Conservation (phyloP, 2,113 vertebrate species). For the Corythaixoides concolor region DNA sequence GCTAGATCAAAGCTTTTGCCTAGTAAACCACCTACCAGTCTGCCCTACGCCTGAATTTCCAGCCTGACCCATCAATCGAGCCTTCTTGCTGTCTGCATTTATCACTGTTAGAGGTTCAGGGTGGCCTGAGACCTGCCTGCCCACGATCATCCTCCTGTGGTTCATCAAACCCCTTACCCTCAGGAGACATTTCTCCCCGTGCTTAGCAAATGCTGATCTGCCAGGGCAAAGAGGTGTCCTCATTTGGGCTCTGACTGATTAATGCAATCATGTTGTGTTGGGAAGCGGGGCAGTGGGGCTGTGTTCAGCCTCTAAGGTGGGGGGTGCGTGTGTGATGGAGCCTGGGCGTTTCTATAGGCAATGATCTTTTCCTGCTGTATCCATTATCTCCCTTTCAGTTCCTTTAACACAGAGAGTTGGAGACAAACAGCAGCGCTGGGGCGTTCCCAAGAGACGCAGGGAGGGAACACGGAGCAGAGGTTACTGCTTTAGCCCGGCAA, state of each 20-base stretch:
- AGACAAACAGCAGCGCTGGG: background rate
- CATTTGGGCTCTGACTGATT: background rate
- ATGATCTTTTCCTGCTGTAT: background rate
- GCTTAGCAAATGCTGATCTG: background rate
- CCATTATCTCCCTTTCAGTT: background rate
- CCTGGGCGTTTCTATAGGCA: background rate
- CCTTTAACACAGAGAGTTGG: background rate
- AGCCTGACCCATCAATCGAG: background rate
- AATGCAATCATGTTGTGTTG: rapidly evolving
- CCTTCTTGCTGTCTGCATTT: background rate
- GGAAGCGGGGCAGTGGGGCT: background rate
- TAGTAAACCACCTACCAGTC: background rate
- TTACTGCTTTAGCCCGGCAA: background rate
- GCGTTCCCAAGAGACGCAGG: rapidly evolving
- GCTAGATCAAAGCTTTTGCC: background rate
- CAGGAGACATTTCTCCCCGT: background rate
- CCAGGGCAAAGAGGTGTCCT: rapidly evolving
- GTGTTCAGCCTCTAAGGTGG: background rate
- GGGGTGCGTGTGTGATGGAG: background rate
- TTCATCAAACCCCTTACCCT: background rate
- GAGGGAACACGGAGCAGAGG: background rate
- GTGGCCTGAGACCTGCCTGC: background rate
- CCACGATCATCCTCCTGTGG: rapidly evolving
- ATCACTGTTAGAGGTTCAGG: background rate
- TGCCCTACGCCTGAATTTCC: background rate